These are phyloP conservation scores for Meriones unguiculatus DNA, from an alignment of 2,113 vertebrate genomes.

Conservation along the genomic window DNA sequence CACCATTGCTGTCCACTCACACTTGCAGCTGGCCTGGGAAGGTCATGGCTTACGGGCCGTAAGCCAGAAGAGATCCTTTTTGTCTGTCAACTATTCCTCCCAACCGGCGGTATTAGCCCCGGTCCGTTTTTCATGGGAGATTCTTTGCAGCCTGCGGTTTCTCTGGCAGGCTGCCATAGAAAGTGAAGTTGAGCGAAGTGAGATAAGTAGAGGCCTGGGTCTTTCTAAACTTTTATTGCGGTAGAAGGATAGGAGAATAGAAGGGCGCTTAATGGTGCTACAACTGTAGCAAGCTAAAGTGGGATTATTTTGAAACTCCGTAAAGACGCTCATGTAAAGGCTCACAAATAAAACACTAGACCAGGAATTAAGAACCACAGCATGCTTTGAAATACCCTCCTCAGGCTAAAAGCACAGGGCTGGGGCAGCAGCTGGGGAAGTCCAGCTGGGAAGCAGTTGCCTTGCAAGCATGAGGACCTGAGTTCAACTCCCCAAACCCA, in stretches of 20 bases:
- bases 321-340: neutral
- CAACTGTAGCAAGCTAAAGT: neutral
- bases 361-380: constrained; percentile 21
- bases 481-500: neutral
- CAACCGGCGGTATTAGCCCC: constrained; percentile 11
- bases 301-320: constrained; percentile 47
- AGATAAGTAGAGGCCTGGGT: constrained; percentile 68
- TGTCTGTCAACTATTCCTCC: neutral
- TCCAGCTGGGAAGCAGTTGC: neutral
- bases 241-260: constrained; percentile 17
- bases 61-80: neutral
- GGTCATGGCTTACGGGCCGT: neutral
- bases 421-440: neutral
- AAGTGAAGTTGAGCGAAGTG: constrained; percentile 65
- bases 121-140: constrained; percentile 57
- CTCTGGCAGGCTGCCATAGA: constrained; percentile 73
- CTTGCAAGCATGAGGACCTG: neutral
- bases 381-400: neutral
- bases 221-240: constrained; percentile 59
- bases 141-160: constrained; percentile 67
- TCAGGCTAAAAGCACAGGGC: neutral
- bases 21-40: neutral
- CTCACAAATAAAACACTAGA: neutral
- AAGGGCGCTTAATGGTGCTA: neutral
- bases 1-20: neutral